A percentile compares a stretch with the other conserved stretches of the same genome.
Conservation (phyloP, 2,113 vertebrate genomes). For the Pluvianellus socialis region DNA sequence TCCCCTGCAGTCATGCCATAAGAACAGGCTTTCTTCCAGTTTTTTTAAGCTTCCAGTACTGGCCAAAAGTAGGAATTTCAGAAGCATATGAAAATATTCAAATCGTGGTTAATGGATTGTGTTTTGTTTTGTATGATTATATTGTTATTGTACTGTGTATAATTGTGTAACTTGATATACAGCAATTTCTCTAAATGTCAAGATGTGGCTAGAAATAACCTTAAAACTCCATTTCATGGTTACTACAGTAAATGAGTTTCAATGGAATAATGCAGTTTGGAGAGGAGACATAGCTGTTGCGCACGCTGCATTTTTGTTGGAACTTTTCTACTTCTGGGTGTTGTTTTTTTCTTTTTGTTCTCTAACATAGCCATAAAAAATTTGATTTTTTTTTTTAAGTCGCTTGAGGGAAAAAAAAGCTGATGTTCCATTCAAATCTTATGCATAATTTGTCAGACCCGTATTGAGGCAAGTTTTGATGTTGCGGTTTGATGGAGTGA, state of each 20-base stretch:
- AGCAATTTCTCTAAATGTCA: slow-evolving; percentile 52
- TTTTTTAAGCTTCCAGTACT: background rate
- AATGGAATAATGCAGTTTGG: background rate
- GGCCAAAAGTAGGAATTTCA: background rate
- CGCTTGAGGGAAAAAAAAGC: background rate
- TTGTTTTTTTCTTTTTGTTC: background rate
- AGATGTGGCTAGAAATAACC: slow-evolving; percentile 30
- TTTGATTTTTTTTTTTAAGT: background rate
- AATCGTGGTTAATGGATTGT: background rate
- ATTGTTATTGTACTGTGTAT: background rate
- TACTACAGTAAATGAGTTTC: slow-evolving; percentile 7
- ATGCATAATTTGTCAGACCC: background rate
- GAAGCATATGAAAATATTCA: slow-evolving; percentile 28
- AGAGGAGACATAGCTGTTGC: background rate
- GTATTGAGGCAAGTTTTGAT: background rate
- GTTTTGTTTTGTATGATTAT: slow-evolving; percentile 19
- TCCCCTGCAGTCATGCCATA: background rate
- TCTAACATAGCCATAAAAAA: background rate
- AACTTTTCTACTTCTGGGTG: background rate
- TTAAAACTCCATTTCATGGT: slow-evolving; percentile 11
- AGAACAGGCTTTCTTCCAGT: background rate
- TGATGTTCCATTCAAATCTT: background rate
- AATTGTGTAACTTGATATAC: slow-evolving; percentile 36
- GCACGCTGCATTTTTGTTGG: background rate
- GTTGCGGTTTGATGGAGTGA: background rate